A percentile compares a stretch with the other conserved stretches of the same genome.
Evolutionary conservation across 2,113 vertebrate species (phyloP).

Genomic region (Dasyurus viverrinus): DNA sequence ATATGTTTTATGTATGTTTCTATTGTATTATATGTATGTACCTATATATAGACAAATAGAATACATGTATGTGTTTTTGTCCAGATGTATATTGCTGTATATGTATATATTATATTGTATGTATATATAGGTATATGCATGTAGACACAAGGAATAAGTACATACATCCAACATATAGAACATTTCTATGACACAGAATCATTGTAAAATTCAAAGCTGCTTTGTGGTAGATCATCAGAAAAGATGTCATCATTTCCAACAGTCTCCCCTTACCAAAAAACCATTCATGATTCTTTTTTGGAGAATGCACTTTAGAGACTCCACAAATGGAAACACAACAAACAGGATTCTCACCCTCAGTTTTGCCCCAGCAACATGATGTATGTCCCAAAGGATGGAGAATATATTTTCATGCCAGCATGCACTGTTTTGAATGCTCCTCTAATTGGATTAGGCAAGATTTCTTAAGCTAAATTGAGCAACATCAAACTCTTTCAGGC

Average conservation of each 20-base stretch:
- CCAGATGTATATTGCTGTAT: not conserved
- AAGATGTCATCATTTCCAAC: slow-evolving; percentile 45
- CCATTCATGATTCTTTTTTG: not conserved
- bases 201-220: slow-evolving; percentile 27
- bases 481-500: slow-evolving; percentile 35
- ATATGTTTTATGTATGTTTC: not conserved
- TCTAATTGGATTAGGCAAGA: slow-evolving; percentile 61
- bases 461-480: slow-evolving; percentile 73
- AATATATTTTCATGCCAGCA: slow-evolving; percentile 26
- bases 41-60: not conserved
- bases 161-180: not conserved
- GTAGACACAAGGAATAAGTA: slow-evolving; percentile 8
- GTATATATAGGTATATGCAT: not conserved
- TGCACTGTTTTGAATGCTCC: slow-evolving; percentile 57
- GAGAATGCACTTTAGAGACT: slow-evolving; percentile 6
- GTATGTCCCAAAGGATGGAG: slow-evolving; percentile 42
- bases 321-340: not conserved
- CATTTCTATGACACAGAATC: not conserved
- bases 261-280: slow-evolving; percentile 40
- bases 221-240: slow-evolving; percentile 25
- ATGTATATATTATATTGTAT: not conserved
- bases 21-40: not conserved
- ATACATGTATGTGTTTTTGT: no score
- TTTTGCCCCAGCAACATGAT: slow-evolving; percentile 52
- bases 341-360: slow-evolving; percentile 52